phyloP scores from a whole-genome alignment of 2,888 invertebrate genomes.

The Brachypterus glaber region DNA sequence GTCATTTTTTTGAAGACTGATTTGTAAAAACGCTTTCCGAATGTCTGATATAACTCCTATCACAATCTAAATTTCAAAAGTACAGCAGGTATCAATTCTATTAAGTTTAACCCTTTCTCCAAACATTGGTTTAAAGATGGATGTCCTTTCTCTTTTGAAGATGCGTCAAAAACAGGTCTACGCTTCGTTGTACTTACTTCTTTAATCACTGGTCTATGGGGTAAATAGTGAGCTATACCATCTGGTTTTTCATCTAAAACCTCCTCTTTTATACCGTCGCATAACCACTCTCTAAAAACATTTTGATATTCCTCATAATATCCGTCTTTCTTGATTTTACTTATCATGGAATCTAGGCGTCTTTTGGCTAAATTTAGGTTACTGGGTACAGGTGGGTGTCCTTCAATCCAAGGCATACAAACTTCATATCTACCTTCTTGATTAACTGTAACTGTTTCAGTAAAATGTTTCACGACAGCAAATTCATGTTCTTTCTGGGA shows the following conservation, averaged over 20 bases:
- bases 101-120: slow-evolving; percentile 18
- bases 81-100: slow-evolving; percentile 14
- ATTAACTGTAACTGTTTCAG: slow-evolving; percentile 18
- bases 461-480: slow-evolving; percentile 15
- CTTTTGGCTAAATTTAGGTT: slow-evolving; percentile 18
- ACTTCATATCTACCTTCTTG: slow-evolving; percentile 24
- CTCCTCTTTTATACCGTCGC: slow-evolving; percentile 23
- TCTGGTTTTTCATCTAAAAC: neutral
- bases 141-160: slow-evolving; percentile 18
- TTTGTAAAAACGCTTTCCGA: slow-evolving; percentile 29
- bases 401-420: slow-evolving; percentile 22
- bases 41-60: slow-evolving; percentile 26
- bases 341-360: slow-evolving; percentile 12
- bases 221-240: no score
- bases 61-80: slow-evolving; percentile 18
- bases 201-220: slow-evolving; percentile 14
- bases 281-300: slow-evolving; percentile 24
- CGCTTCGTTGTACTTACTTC: slow-evolving; percentile 16
- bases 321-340: slow-evolving; percentile 11
- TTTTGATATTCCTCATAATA: slow-evolving; percentile 14
- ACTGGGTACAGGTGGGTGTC: slow-evolving; percentile 18
- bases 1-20: no score
- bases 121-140: slow-evolving; percentile 25
- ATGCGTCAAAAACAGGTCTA: slow-evolving; percentile 27
- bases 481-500: slow-evolving; percentile 17